Evolutionary conservation across 2,888 invertebrate species (phyloP).

Genomic region (Lottia gigantea): DNA sequence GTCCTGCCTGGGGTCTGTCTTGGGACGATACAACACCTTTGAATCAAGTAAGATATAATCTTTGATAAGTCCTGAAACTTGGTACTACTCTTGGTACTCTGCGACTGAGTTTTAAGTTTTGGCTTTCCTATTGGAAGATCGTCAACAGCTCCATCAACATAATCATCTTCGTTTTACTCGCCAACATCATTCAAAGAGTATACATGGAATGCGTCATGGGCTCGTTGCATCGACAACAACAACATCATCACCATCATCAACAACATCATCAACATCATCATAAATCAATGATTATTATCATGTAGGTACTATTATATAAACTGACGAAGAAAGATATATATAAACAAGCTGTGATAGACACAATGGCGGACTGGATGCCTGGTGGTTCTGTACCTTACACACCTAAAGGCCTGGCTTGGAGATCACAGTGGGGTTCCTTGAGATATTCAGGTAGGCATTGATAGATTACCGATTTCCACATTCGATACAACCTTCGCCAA

Average conservation of each 20-base stretch:
- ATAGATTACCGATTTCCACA: not conserved
- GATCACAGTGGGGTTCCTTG: conserved; percentile 29
- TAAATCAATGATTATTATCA: not conserved
- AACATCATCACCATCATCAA: no score
- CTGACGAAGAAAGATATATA: conserved; percentile 42
- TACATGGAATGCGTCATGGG: no score
- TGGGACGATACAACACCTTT: conserved; percentile 58
- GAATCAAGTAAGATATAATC: conserved; percentile 29
- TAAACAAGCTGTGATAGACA: conserved; percentile 24
- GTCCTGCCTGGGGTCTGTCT: conserved; percentile 49
- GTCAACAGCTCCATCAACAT: no score
- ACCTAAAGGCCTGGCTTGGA: conserved; percentile 31
- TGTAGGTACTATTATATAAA: conserved; percentile 40
- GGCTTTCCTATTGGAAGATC: no score
- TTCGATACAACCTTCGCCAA: no score
- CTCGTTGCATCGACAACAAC: no score
- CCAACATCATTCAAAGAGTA: no score
- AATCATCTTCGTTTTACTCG: no score
- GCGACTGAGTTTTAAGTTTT: no score
- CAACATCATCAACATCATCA: no score
- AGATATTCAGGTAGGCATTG: conserved; percentile 25
- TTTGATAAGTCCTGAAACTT: not conserved
- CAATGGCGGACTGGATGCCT: conserved; percentile 24
- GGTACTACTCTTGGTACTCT: no score
- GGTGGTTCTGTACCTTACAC: conserved; percentile 25